Evolutionary conservation across 2,888 invertebrate species (phyloP).

Genomic region (Cryptocephalus primarius): DNA sequence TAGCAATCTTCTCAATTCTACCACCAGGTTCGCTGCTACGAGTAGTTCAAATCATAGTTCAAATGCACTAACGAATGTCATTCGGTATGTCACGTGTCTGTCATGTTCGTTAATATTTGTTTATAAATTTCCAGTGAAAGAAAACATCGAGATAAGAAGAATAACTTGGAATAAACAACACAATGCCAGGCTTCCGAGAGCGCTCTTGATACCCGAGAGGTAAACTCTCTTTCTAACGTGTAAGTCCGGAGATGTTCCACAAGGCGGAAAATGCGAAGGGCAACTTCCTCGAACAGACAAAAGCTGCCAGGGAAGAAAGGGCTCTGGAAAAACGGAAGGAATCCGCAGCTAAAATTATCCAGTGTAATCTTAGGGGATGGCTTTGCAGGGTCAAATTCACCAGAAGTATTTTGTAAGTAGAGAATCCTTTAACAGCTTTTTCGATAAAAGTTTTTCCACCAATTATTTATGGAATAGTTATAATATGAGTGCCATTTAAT

Average conservation of each 20-base stretch:
- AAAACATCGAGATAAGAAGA: too few relatives aligned
- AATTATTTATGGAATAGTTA: too few relatives aligned
- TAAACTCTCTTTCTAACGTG: too few relatives aligned
- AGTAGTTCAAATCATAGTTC: too few relatives aligned
- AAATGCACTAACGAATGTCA: too few relatives aligned
- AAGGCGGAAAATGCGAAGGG: constrained; percentile 56
- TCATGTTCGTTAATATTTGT: not conserved
- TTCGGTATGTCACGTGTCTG: too few relatives aligned
- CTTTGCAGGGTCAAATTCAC: constrained; percentile 54
- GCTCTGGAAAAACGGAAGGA: constrained; percentile 75
- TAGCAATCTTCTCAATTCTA: too few relatives aligned
- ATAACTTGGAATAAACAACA: too few relatives aligned
- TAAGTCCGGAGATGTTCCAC: constrained; percentile 43
- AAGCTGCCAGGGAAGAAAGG: constrained; percentile 81
- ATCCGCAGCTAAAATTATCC: constrained; percentile 60
- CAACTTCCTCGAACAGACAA: constrained; percentile 79
- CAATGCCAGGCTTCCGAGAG: too few relatives aligned
- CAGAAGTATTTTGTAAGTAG: constrained; percentile 57
- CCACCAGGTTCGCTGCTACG: too few relatives aligned
- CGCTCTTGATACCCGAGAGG: too few relatives aligned
- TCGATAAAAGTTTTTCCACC: not conserved
- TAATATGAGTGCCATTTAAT: too few relatives aligned
- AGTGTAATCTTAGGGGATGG: constrained; percentile 67
- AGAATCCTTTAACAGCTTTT: not conserved
- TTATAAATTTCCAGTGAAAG: not conserved